phyloP scores from a whole-genome alignment of 2,888 invertebrate species.

The Nebria salina region DNA sequence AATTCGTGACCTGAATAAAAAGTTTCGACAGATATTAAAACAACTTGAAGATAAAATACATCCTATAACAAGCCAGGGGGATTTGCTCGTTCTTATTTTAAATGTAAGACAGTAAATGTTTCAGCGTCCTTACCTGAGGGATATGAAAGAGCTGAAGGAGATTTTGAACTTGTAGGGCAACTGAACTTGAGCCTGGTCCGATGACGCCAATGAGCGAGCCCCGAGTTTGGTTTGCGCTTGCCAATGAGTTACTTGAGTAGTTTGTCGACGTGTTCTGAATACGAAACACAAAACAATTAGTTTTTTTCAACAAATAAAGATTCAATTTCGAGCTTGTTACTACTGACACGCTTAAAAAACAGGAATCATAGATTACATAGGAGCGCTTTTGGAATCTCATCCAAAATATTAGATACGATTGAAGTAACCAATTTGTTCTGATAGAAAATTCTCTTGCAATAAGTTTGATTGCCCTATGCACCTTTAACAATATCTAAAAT shows the following conservation, averaged over 20 bases:
- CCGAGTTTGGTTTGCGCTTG: slow-evolving; percentile 39
- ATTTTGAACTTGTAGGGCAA: slow-evolving; percentile 79
- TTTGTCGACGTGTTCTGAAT: slow-evolving; percentile 32
- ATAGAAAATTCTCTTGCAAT: too few relatives aligned
- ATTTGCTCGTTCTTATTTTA: too few relatives aligned
- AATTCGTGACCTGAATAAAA: too few relatives aligned
- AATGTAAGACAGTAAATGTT: background rate
- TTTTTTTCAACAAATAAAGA: background rate
- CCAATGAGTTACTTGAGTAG: slow-evolving; percentile 13
- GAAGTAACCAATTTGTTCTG: too few relatives aligned
- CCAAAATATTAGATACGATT: too few relatives aligned
- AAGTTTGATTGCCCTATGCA: too few relatives aligned
- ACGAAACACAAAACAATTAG: background rate
- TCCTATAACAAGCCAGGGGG: too few relatives aligned
- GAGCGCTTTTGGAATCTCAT: background rate
- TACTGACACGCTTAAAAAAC: background rate
- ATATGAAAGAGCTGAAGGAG: slow-evolving; percentile 75
- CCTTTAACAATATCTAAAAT: too few relatives aligned
- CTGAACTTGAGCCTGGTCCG: slow-evolving; percentile 79
- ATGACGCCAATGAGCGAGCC: slow-evolving; percentile 74
- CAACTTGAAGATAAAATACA: too few relatives aligned
- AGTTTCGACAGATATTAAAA: too few relatives aligned
- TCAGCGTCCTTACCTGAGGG: slow-evolving; percentile 57
- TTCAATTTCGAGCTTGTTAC: background rate
- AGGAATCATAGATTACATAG: background rate